phyloP scores from a whole-genome alignment of 2,797 vertebrate species.

The Esox masquinongy region DNA sequence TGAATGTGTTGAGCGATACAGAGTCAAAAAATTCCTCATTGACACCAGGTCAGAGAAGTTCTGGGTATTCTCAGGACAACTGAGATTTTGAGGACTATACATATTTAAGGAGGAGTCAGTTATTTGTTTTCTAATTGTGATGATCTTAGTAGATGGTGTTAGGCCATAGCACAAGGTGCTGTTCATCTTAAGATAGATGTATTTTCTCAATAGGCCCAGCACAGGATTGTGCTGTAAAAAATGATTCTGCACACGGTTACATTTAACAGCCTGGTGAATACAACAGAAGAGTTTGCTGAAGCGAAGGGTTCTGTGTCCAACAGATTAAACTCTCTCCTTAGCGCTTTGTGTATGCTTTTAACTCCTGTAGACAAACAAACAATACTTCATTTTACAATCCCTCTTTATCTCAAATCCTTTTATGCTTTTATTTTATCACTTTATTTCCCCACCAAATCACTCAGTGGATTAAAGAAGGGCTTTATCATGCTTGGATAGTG shows the following conservation, averaged over 20 bases:
- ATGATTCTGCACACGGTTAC: neutral
- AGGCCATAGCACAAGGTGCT: too few species aligned
- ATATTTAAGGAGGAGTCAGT: too few species aligned
- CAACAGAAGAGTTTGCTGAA: neutral
- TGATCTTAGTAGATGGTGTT: too few species aligned
- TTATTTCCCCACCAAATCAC: constrained; percentile 50
- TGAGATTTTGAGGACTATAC: too few species aligned
- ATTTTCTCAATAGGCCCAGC: neutral
- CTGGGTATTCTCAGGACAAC: too few species aligned
- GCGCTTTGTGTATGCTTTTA: neutral
- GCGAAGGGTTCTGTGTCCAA: neutral
- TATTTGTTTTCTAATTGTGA: too few species aligned
- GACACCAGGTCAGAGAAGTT: too few species aligned
- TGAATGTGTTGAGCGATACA: too few species aligned
- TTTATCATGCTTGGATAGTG: constrained; percentile 60
- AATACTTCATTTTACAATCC: constrained; percentile 35
- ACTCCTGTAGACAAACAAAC: constrained; percentile 15
- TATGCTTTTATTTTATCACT: constrained; percentile 37
- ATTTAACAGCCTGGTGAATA: neutral
- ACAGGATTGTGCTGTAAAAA: neutral
- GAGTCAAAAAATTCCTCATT: too few species aligned
- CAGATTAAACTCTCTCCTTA: neutral
- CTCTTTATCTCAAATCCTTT: constrained; percentile 48
- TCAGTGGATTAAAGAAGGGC: constrained; percentile 59
- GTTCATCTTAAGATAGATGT: neutral